Percentiles rank a stretch among this genome's conserved stretches.
phyloP scores from a whole-genome alignment of 35 echinoderm and acorn worm genomes.

The Chiridota heheva region DNA sequence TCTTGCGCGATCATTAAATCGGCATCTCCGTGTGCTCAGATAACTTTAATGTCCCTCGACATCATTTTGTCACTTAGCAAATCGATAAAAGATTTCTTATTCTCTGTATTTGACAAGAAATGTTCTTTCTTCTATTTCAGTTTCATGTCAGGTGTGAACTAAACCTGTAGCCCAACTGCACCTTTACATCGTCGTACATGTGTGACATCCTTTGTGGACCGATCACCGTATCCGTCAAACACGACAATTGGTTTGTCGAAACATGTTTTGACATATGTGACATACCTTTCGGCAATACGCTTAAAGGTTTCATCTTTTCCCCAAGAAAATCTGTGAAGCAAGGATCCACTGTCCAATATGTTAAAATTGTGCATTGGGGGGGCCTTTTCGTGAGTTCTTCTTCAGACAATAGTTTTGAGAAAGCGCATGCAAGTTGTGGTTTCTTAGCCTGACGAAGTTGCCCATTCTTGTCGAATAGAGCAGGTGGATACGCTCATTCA shows the following conservation, averaged over 20 bases:
- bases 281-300: neutral
- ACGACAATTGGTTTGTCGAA: neutral
- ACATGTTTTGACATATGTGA: neutral
- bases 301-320: constrained; percentile 2
- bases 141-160: neutral
- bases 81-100: neutral
- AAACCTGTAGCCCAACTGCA: neutral
- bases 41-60: neutral
- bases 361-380: neutral
- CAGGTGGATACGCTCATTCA: neutral
- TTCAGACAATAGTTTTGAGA: neutral
- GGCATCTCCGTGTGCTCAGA: neutral
- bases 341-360: constrained; percentile 4
- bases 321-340: constrained; percentile 9
- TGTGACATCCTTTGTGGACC: neutral
- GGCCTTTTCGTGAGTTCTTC: neutral
- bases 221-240: neutral
- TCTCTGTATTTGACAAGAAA: neutral
- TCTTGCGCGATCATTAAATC: neutral
- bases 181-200: neutral
- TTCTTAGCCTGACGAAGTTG: neutral
- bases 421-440: constrained; percentile 20
- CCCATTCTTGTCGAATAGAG: neutral
- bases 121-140: neutral
- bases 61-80: neutral